A percentile compares a stretch with the other conserved stretches of the same genome.
Conservation (phyloP, 2,888 invertebrate genomes). For the Agrotis ipsilon region DNA sequence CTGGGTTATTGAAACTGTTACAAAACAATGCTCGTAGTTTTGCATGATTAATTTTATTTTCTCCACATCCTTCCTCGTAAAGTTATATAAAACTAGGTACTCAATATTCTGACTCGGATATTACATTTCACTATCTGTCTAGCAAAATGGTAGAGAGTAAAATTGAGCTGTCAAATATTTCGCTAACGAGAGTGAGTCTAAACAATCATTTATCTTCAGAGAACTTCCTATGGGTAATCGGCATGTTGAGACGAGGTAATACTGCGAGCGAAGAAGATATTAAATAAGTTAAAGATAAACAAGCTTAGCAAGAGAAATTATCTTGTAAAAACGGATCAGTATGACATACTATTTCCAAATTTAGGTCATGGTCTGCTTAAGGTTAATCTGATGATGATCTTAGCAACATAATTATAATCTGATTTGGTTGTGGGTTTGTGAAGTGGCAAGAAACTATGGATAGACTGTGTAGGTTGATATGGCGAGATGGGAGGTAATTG, state of each 20-base stretch:
- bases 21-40: neutral
- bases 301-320: neutral
- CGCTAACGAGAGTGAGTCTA: conserved; percentile 34
- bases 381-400: neutral
- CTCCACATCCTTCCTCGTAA: neutral
- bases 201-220: conserved; percentile 53
- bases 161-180: conserved; percentile 46
- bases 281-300: no score
- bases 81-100: conserved; percentile 23
- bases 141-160: neutral
- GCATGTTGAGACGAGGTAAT: conserved; percentile 9
- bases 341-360: no score
- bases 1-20: no score
- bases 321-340: neutral
- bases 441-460: no score
- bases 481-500: no score
- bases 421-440: no score
- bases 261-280: conserved; percentile 13
- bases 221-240: conserved; percentile 48
- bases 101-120: conserved; percentile 20
- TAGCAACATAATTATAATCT: no score
- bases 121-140: conserved; percentile 5
- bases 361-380: neutral
- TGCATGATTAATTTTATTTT: neutral
- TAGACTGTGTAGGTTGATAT: no score